Percentiles rank a stretch among this genome's conserved stretches.
Evolutionary conservation across 2,888 invertebrate genomes (phyloP).

Genomic region (Galerucella pusilla): DNA sequence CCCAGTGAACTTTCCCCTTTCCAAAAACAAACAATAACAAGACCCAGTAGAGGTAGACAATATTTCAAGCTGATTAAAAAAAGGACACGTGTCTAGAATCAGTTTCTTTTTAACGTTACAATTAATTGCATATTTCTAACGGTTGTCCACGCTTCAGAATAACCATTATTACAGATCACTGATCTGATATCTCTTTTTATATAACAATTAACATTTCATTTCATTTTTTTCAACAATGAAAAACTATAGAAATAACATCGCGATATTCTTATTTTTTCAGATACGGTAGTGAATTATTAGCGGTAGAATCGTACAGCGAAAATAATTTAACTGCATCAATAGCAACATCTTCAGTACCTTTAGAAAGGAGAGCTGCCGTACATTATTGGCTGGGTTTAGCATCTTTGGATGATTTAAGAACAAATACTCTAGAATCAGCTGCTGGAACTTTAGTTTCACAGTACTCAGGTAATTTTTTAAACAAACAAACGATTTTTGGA

Average conservation of each 20-base stretch:
- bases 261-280: conserved; percentile 67
- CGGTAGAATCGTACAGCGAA: conserved; percentile 89
- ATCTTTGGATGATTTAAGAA: conserved; percentile 90
- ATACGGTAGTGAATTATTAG: conserved; percentile 94
- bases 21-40: no score
- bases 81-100: background rate
- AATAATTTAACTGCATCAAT: conserved; percentile 90
- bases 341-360: conserved; percentile 73
- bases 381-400: conserved; percentile 93
- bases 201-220: conserved; percentile 6
- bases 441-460: conserved; percentile 91
- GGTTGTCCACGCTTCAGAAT: conserved; percentile 24
- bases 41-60: no score
- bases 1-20: no score
- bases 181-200: conserved; percentile 22
- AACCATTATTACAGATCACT: conserved; percentile 29
- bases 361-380: conserved; percentile 74
- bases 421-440: conserved; percentile 94
- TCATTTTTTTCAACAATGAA: background rate
- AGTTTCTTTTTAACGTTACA: background rate
- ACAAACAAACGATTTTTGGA: no score
- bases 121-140: conserved; percentile 12
- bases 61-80: no score
- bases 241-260: background rate
- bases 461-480: conserved; percentile 76